phyloP scores from a whole-genome alignment of 2,113 vertebrate species.

The Montifringilla adamsi region DNA sequence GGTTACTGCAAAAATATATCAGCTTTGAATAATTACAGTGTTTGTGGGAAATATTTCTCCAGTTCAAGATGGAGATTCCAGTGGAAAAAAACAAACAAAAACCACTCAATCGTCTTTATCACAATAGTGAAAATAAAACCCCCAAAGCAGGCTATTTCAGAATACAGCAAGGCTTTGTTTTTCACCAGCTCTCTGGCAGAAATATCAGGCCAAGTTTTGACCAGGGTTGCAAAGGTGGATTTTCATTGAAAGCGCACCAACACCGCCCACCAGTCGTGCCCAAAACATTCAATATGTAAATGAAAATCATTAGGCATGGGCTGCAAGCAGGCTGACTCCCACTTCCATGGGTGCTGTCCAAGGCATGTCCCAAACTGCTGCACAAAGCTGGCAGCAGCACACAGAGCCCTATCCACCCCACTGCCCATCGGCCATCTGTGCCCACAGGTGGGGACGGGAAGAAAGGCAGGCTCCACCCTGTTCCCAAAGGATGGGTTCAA shows the following conservation, averaged over 20 bases:
- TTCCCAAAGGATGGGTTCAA: constrained; percentile 10
- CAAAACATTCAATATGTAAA: neutral
- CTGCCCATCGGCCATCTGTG: constrained; percentile 45
- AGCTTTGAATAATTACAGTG: neutral
- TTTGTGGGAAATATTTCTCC: neutral
- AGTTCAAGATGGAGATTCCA: neutral
- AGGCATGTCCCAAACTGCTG: constrained; percentile 30
- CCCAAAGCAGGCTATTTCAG: neutral
- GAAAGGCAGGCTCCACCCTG: constrained; percentile 11
- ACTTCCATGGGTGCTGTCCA: neutral
- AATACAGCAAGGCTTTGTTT: neutral
- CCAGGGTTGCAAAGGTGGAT: neutral
- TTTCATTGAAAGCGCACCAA: neutral
- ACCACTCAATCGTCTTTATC: neutral
- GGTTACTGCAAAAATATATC: neutral
- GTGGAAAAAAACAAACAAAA: neutral
- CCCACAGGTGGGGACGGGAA: constrained; percentile 12
- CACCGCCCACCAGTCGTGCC: neutral
- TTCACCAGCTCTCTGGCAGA: neutral
- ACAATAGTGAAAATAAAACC: neutral
- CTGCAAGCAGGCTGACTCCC: neutral
- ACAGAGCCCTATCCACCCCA: neutral
- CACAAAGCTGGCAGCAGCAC: constrained; percentile 4
- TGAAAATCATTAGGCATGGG: neutral
- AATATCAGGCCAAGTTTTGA: neutral